phyloP scores from a whole-genome alignment of 1,140 invertebrate genomes.

The Euwallacea similis region DNA sequence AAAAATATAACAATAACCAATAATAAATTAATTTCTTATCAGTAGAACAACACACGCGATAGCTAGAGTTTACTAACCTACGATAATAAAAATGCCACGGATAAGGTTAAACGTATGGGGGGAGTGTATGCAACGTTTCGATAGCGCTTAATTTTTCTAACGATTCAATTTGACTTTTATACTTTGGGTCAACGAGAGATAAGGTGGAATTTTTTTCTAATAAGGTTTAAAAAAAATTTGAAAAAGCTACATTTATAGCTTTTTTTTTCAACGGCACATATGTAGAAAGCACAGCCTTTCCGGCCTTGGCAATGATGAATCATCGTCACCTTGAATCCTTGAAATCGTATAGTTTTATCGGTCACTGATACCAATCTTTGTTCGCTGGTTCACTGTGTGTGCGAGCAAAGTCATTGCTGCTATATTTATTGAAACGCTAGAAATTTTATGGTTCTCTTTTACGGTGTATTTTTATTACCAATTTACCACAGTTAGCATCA shows the following conservation, averaged over 20 bases:
- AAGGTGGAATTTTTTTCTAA: too few relatives aligned
- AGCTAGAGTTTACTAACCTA: constrained; percentile 32
- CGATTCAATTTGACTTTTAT: too few relatives aligned
- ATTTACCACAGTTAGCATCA: constrained; percentile 1
- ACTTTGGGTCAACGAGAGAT: too few relatives aligned
- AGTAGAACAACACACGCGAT: constrained; percentile 26
- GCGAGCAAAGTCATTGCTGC: not conserved
- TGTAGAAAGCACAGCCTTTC: not conserved
- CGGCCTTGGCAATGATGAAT: constrained; percentile 8
- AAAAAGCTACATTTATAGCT: too few relatives aligned
- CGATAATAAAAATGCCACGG: constrained; percentile 14
- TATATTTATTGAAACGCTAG: not conserved
- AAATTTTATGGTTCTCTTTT: constrained; percentile 5
- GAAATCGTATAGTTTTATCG: constrained; percentile 17
- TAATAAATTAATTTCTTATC: constrained; percentile 25
- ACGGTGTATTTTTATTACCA: constrained; percentile 5
- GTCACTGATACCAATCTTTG: constrained; percentile 19
- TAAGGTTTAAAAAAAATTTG: too few relatives aligned
- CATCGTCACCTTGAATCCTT: constrained; percentile 5
- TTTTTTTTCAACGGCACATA: too few relatives aligned
- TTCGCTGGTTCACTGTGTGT: not conserved
- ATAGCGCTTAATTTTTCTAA: not conserved
- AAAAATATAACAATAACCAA: too few relatives aligned
- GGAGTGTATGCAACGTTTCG: not conserved
- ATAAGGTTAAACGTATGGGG: constrained; percentile 18